Base-by-base conservation (phyloP, 2,797 vertebrate species). In the Tauraco hartlaubi region DNA sequence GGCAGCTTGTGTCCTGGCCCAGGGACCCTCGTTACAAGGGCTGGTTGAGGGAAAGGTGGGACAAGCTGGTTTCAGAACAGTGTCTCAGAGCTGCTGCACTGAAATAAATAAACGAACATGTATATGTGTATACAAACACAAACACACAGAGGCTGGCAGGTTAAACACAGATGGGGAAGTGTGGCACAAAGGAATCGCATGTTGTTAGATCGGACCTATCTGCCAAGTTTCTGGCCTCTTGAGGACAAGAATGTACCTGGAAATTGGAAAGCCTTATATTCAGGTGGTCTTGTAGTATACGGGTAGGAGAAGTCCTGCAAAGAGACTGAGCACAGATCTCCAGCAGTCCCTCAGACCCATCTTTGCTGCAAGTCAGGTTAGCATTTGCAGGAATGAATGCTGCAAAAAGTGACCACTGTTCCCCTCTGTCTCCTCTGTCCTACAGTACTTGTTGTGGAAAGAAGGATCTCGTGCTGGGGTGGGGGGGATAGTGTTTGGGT, bases 231-330 rank as follows among this genome's bases (percentile, higher is more conserved):
- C n/a, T 79, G 54, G 51, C 35, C 9, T 85, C 51, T 43, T 71
- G 35, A 85, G 78, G 58, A 51, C 54, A 62, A 72, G 55, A 86
- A 63, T 92, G 20, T 85, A 84, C 55, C 29, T 76, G 80, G 43
- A 73, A 87, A 46, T 54, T 12, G 9, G 52, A 86, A 23, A 64
- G 5, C 17, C 37, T 76, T 67, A 1, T 37, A 13, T 63, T 82
- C 16, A 51, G n/a, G 15, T 48, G 18, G 7, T 68, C 22, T 43
- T 51, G 13, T 33, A 58, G 16, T 46, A 61, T 49, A 48, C 58
- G 33, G 11, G 26, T 88, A 59, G 62, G 18, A n/a, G 28, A 74
- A 41, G 25, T 51, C 59, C 16, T 52, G 59, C 39, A 8, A 55
- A 62, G 58, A 69, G 13, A 15, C 12, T 23, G 52, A 81, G 14